Conservation (phyloP, 2,113 vertebrate genomes). For the Cyanoramphus novaezelandiae region DNA sequence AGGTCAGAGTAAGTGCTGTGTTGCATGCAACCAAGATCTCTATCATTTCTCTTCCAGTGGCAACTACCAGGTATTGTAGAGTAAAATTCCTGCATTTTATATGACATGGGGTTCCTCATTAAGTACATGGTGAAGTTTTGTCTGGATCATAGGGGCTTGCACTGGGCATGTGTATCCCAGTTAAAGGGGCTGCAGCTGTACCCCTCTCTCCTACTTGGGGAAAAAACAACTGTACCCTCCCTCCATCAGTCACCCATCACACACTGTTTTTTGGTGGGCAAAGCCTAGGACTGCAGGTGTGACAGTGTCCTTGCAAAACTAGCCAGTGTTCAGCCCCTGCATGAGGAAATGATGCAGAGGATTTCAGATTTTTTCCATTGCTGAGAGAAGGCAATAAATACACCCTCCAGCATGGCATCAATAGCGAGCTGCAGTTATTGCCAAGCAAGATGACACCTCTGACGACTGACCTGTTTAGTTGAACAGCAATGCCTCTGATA, state of each 20-base stretch:
- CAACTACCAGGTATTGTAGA: not conserved
- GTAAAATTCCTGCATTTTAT: not conserved
- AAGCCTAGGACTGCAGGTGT: not conserved
- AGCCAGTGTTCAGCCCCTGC: not conserved
- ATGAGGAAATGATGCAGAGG: not conserved
- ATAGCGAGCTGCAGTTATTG: not conserved
- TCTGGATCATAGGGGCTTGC: not conserved
- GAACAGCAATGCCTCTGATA: not conserved
- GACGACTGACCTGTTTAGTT: not conserved
- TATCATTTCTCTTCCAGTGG: not conserved
- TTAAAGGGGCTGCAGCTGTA: not conserved
- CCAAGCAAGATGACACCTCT: constrained; percentile 4
- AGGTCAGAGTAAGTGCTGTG: not conserved
- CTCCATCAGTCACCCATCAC: not conserved
- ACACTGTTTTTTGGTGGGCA: not conserved
- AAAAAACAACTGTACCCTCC: not conserved
- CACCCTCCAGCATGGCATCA: not conserved
- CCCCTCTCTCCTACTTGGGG: not conserved
- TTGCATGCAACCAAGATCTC: not conserved
- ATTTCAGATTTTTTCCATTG: constrained; percentile 41
- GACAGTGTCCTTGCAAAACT: not conserved
- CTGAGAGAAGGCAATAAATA: not conserved
- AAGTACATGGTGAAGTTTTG: not conserved
- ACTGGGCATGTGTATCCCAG: not conserved
- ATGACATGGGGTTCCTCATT: not conserved